These are phyloP conservation scores for Spheniscus humboldti DNA, from an alignment of 2,797 vertebrate species.

Conservation along the genomic window DNA sequence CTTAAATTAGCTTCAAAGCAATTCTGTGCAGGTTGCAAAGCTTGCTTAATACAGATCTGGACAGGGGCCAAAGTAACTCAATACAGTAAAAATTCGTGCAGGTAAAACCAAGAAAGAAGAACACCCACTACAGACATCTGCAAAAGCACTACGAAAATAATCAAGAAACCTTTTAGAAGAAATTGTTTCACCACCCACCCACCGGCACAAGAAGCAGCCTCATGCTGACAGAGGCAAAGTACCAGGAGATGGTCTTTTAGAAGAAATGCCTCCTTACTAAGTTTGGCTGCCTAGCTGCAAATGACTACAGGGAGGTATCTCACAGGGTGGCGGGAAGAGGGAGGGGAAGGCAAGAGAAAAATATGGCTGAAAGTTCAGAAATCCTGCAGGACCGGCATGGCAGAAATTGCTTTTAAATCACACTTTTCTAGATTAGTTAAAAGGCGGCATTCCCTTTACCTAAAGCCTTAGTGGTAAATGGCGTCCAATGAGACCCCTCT, in stretches of 20 bases:
- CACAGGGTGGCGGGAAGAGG: background rate
- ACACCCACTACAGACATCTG: background rate
- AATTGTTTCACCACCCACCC: background rate
- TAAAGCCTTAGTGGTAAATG: background rate
- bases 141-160: constrained; percentile 7
- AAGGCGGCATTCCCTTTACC: background rate
- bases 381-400: background rate
- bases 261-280: background rate
- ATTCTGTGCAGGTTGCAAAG: background rate
- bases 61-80: background rate
- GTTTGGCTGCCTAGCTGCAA: background rate
- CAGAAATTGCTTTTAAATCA: background rate
- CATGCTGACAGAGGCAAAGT: background rate
- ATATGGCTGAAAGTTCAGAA: background rate
- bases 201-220: background rate
- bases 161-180: background rate
- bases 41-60: background rate
- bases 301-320: background rate
- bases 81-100: background rate
- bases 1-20: constrained; percentile 37
- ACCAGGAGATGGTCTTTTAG: background rate
- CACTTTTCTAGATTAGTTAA: background rate
- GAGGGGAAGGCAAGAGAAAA: background rate
- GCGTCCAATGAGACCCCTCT: background rate
- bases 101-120: constrained; percentile 6